Conservation (phyloP, 2,113 vertebrate species). For the Erythrolamprus reginae region DNA sequence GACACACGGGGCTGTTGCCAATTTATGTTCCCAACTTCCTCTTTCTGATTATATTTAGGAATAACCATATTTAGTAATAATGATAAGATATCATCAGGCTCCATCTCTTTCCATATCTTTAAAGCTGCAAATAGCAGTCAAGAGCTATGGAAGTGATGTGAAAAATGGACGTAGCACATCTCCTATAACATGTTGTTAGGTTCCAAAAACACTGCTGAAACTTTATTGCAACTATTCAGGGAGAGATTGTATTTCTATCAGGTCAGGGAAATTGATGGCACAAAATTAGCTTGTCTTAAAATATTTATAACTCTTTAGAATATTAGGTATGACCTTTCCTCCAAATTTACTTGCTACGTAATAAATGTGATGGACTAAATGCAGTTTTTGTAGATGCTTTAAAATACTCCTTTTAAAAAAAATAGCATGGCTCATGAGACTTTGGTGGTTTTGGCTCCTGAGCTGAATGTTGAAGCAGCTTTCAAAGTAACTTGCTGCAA, state of each 20-base stretch:
- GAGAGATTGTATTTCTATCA: background rate
- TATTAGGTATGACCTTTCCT: slow-evolving; percentile 22
- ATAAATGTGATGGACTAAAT: slow-evolving; percentile 26
- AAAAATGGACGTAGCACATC: background rate
- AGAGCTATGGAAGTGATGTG: background rate
- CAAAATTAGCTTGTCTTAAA: background rate
- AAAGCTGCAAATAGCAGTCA: background rate
- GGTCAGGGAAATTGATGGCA: background rate
- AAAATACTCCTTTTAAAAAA: slow-evolving; percentile 23
- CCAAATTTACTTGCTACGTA: slow-evolving; percentile 5
- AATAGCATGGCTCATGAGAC: slow-evolving; percentile 16
- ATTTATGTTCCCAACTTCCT: background rate
- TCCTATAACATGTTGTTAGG: background rate
- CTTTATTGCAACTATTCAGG: background rate
- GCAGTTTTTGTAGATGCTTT: slow-evolving; percentile 36
- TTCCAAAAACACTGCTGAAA: background rate
- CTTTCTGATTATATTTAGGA: background rate
- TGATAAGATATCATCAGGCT: background rate
- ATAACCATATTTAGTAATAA: background rate
- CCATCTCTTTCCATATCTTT: background rate
- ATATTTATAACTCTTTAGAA: slow-evolving; percentile 26
- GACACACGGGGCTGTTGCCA: background rate
- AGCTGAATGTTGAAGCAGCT: slow-evolving; percentile 25
- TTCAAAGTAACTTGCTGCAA: slow-evolving; percentile 50
- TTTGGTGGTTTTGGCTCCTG: slow-evolving; percentile 53